Evolutionary conservation across 1,140 invertebrate genomes (phyloP).

Genomic region (Calliopsis andreniformis): DNA sequence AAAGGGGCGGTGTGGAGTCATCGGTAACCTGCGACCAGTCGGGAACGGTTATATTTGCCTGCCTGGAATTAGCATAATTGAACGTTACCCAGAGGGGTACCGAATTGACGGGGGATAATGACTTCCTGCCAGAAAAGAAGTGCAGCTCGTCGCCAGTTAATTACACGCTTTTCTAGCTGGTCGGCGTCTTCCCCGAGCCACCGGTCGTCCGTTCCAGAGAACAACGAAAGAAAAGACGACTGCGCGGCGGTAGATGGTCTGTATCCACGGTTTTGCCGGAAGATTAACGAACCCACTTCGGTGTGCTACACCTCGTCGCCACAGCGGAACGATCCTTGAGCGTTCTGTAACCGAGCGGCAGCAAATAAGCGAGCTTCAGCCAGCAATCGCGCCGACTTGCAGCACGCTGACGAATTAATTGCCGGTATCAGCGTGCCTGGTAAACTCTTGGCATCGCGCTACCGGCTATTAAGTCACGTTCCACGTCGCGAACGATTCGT

Average conservation of each 20-base stretch:
- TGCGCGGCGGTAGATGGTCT: slow-evolving; percentile 13
- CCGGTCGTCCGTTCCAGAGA: slow-evolving; percentile 2
- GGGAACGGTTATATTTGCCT: slow-evolving; percentile 69
- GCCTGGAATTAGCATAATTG: slow-evolving; percentile 72
- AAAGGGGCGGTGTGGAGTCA: slow-evolving; percentile 20
- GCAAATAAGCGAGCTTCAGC: slow-evolving; percentile 39
- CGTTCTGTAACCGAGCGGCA: slow-evolving; percentile 15
- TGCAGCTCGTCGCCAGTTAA: slow-evolving; percentile 60
- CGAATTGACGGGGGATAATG: slow-evolving; percentile 68
- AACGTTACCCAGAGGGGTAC: slow-evolving; percentile 63
- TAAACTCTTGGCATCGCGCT: slow-evolving; percentile 33
- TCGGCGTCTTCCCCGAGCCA: slow-evolving; percentile 33
- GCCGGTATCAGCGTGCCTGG: slow-evolving; percentile 39
- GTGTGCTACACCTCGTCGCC: slow-evolving; percentile 19
- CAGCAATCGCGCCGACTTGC: slow-evolving; percentile 27
- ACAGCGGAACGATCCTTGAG: not conserved
- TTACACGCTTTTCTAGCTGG: slow-evolving; percentile 65
- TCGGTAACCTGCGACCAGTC: slow-evolving; percentile 31
- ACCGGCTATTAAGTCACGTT: slow-evolving; percentile 55
- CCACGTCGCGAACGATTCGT: slow-evolving; percentile 30
- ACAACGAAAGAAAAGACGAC: slow-evolving; percentile 11
- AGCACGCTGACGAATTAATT: slow-evolving; percentile 59
- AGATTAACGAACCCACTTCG: slow-evolving; percentile 52
- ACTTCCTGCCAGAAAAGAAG: slow-evolving; percentile 70
- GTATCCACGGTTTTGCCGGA: slow-evolving; percentile 9